Base-by-base conservation (phyloP, 2,888 invertebrate genomes). In the Siphlonurus alternatus region DNA sequence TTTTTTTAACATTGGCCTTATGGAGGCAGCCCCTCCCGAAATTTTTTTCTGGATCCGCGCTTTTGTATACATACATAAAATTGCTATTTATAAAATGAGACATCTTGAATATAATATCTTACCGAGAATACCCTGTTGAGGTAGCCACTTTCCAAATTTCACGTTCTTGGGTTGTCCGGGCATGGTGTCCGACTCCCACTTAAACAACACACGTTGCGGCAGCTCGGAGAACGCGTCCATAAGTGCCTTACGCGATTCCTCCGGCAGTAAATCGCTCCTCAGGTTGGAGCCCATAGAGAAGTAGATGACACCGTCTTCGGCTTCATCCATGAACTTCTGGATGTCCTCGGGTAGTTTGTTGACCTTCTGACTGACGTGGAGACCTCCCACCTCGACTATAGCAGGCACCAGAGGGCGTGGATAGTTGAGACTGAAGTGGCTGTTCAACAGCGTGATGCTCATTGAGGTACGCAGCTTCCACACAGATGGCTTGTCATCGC, bases 121-220 rank as follows among this genome's bases (percentile, higher is more conserved):
- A 90, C 91, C 85, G 64, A 92, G 76, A 71, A 92, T 79, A 71
- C 88, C 87, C 70, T 84, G 83, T 71, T 92, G 92, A 0, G 91
- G 90, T 69, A 87, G 72, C 88, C 88, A 89, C 66, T 79, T 80
- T 59, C 77, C 77, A 5, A 81, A 73, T 72, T 81, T 80, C 5
- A 89, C 67, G 25, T 70, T 69, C 20, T 59, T 56, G 1, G 69
- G 68, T 51, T 66, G 38, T 25, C 65, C 66, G 2, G 53, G 63
- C 63, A 69, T 65, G 53, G 60, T 20, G 15, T 68, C 69, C 7
- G 62, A 64, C 59, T 63, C 65, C 63, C 63, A 66, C 63, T 66
- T 68, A 67, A 65, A 67, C 53, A 70, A 38, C n/a, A 70, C 68
- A 22, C 66, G 61, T 61, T 69, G 68, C 53, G 66, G 67, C 59